phyloP scores from a whole-genome alignment of 2,888 invertebrate genomes.

The Alentia gelatinosa region DNA sequence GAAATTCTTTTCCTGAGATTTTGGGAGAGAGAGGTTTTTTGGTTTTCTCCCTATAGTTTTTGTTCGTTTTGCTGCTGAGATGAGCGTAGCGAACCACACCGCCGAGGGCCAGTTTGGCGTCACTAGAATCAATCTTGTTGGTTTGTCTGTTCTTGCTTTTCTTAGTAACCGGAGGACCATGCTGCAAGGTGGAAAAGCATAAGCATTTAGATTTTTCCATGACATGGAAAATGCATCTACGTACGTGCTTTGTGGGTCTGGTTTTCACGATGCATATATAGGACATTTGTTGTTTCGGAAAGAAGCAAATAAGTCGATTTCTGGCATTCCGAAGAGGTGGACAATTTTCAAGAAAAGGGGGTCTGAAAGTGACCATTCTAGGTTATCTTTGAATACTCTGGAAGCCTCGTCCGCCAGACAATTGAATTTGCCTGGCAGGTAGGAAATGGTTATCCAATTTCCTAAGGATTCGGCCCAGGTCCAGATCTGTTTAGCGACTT shows the following conservation, averaged over 20 bases:
- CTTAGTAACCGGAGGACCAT: background rate
- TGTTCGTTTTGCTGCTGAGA: background rate
- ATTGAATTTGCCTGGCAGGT: background rate
- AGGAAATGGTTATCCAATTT: background rate
- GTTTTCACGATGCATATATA: background rate
- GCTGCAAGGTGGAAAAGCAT: conserved; percentile 21
- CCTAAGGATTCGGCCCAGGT: background rate
- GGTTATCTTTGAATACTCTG: background rate
- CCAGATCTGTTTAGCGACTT: background rate
- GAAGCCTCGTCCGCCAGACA: background rate
- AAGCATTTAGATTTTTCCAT: background rate
- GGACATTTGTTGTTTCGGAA: background rate
- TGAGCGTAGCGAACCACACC: too few species aligned
- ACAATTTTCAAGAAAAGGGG: background rate
- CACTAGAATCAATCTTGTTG: background rate
- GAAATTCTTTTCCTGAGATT: background rate
- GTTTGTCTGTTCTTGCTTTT: background rate
- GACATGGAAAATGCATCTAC: background rate
- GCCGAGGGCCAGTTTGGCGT: too few species aligned
- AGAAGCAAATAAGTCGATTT: background rate
- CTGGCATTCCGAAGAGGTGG: background rate
- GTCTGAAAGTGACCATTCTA: background rate
- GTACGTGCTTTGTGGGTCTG: background rate
- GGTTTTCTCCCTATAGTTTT: background rate
- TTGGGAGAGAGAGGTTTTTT: background rate